Conservation (phyloP, 2,797 vertebrate species). For the Sparidentex hasta region DNA sequence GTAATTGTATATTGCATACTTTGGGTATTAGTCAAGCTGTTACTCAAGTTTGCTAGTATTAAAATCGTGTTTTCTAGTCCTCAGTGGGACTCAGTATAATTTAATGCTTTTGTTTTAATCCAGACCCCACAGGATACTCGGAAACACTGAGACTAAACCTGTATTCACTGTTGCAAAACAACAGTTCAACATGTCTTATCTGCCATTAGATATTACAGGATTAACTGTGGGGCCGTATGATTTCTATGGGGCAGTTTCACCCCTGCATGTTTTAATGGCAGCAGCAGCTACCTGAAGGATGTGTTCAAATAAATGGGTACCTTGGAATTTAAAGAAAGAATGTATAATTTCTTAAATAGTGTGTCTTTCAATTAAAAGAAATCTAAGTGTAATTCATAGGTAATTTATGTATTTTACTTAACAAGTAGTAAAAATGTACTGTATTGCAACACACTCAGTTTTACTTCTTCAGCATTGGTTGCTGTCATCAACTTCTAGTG, state of each 20-base stretch:
- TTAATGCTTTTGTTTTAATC: slow-evolving; percentile 52
- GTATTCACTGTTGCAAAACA: slow-evolving; percentile 17
- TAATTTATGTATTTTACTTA: too few species aligned
- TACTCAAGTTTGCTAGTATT: slow-evolving; percentile 78
- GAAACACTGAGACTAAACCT: slow-evolving; percentile 30
- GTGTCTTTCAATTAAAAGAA: neutral
- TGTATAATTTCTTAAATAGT: neutral
- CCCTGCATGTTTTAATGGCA: neutral
- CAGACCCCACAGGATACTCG: slow-evolving; percentile 39
- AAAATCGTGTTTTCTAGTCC: slow-evolving; percentile 71
- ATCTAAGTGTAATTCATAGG: neutral
- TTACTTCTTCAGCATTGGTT: neutral
- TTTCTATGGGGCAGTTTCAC: neutral
- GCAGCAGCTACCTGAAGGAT: neutral
- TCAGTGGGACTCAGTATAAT: slow-evolving; percentile 24
- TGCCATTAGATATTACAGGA: neutral
- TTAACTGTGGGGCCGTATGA: neutral
- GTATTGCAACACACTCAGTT: neutral
- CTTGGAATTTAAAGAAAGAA: neutral
- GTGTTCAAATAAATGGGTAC: neutral
- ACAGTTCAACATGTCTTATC: slow-evolving; percentile 10
- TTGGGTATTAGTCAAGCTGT: slow-evolving; percentile 79
- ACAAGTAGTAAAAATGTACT: neutral
- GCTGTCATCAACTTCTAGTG: neutral
- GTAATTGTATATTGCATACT: slow-evolving; percentile 87